These are phyloP conservation scores for Enteromius anoplus DNA, from an alignment of 2,797 vertebrate species.

Conservation along the genomic window DNA sequence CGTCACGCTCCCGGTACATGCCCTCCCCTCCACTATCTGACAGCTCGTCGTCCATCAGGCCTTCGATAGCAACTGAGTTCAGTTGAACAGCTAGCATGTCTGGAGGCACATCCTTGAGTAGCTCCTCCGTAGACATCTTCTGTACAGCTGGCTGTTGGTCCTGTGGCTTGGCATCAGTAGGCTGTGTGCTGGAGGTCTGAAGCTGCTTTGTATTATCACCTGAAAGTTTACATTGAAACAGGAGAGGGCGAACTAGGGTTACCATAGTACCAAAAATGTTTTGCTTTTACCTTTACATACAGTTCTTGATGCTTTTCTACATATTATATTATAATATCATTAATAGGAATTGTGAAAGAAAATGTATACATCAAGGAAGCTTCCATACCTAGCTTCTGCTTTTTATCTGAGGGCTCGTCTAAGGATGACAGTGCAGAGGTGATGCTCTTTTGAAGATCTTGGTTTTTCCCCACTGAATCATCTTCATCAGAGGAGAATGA, in stretches of 20 bases:
- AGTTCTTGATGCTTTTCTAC: background rate
- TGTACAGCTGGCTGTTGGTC: constrained; percentile 69
- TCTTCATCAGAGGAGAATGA: constrained; percentile 97
- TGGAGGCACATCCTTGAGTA: constrained; percentile 72
- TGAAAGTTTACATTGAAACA: constrained; percentile 67
- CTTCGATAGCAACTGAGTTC: constrained; percentile 87
- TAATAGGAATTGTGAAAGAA: background rate
- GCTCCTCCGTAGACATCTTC: constrained; percentile 62
- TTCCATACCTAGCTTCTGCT: constrained; percentile 82
- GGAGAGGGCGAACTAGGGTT: constrained; percentile 3
- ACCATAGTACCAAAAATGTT: background rate
- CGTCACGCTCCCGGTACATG: constrained; percentile 96
- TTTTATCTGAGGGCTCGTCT: constrained; percentile 88
- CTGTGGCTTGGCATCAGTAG: constrained; percentile 67
- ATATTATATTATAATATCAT: background rate
- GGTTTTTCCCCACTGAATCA: constrained; percentile 89
- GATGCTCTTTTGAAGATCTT: constrained; percentile 91
- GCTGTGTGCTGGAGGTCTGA: constrained; percentile 67
- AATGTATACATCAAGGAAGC: background rate
- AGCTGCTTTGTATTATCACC: constrained; percentile 76
- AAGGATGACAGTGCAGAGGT: constrained; percentile 85
- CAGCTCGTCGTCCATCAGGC: constrained; percentile 90
- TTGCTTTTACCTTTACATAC: background rate
- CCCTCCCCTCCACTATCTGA: constrained; percentile 96
- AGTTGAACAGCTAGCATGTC: constrained; percentile 83